phyloP scores from a whole-genome alignment of 1,140 invertebrate genomes.

The Branchinecta lynchi region DNA sequence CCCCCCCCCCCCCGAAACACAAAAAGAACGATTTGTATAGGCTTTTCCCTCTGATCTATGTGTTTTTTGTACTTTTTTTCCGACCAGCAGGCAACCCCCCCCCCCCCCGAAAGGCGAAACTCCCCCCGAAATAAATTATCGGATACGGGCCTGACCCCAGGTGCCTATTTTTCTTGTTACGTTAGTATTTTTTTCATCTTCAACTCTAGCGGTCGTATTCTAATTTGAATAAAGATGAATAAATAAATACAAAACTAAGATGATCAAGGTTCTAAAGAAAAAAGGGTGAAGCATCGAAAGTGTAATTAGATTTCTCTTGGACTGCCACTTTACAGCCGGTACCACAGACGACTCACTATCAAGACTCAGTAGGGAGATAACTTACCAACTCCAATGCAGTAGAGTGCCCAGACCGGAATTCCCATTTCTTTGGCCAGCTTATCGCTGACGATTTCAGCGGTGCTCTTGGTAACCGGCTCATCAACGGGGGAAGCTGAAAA shows the following conservation, averaged over 20 bases:
- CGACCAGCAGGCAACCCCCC: no score
- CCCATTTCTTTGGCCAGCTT: conserved; percentile 44
- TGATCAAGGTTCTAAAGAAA: conserved; percentile 1
- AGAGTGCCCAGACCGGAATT: conserved; percentile 52
- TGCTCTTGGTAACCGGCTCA: conserved; percentile 23
- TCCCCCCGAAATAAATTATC: no score
- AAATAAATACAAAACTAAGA: background rate
- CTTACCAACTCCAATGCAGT: conserved; percentile 51
- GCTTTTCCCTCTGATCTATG: no score
- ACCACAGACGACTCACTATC: background rate
- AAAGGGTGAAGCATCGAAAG: background rate
- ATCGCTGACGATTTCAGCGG: conserved; percentile 27
- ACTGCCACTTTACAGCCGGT: background rate
- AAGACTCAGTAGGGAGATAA: background rate
- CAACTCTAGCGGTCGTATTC: no score
- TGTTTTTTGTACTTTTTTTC: no score
- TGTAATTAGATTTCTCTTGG: conserved; percentile 7
- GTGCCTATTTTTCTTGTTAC: no score
- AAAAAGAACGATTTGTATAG: no score
- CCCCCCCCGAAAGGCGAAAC: no score
- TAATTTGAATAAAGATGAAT: background rate
- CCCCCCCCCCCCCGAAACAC: no score
- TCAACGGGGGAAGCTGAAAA: conserved; percentile 11
- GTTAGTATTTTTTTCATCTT: no score
- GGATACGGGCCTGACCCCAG: no score